These are phyloP conservation scores for Pseudococcus longispinus DNA, from an alignment of 2,888 invertebrate species.

Conservation along the genomic window DNA sequence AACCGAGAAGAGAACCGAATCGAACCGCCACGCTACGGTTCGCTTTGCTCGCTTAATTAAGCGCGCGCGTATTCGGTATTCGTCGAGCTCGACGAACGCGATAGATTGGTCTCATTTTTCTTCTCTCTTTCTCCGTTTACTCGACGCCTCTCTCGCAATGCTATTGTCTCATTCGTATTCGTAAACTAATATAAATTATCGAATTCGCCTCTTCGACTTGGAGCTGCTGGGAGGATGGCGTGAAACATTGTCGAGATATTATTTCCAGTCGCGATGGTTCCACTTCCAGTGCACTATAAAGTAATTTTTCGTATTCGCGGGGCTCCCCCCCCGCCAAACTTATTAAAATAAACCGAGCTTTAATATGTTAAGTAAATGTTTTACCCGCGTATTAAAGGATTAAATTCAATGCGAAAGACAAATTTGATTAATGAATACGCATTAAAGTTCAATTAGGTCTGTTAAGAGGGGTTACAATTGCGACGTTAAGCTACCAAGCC, in stretches of 20 bases:
- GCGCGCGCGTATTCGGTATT: neutral
- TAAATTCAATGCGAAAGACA: constrained; percentile 50
- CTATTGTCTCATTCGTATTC: neutral
- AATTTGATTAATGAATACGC: constrained; percentile 59
- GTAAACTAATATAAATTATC: neutral
- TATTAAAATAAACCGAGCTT: constrained; percentile 37
- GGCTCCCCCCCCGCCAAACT: neutral
- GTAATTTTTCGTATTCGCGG: neutral
- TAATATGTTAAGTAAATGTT: constrained; percentile 45
- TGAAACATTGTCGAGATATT: neutral
- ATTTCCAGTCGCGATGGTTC: neutral
- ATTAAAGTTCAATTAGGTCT: constrained; percentile 61
- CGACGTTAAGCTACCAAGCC: constrained; percentile 28
- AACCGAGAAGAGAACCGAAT: neutral
- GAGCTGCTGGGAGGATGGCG: neutral
- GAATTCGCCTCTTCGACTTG: neutral
- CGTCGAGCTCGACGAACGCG: constrained; percentile 1
- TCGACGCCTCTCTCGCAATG: neutral
- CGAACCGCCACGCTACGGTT: neutral
- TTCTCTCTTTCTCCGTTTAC: neutral
- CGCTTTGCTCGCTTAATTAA: neutral
- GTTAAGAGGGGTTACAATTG: constrained; percentile 56
- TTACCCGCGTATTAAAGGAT: constrained; percentile 48
- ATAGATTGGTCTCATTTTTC: constrained; percentile 5
- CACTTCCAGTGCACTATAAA: neutral